These are phyloP conservation scores for Agrochola circellaris DNA, from an alignment of 2,888 invertebrate species.

Conservation along the genomic window DNA sequence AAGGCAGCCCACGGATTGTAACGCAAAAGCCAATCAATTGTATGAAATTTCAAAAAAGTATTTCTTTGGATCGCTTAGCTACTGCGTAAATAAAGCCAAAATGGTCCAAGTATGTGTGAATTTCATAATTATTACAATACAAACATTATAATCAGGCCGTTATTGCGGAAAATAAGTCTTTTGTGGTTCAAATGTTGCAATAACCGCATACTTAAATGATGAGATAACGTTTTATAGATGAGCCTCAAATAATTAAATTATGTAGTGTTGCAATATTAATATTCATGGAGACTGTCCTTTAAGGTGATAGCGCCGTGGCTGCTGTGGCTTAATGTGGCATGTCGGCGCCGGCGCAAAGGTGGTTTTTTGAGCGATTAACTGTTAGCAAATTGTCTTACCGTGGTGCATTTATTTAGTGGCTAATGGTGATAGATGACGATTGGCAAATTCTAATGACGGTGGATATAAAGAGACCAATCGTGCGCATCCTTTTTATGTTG, in stretches of 20 bases:
- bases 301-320: background rate
- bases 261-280: slow-evolving; percentile 23
- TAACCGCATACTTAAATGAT: slow-evolving; percentile 36
- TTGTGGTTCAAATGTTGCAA: slow-evolving; percentile 33
- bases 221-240: slow-evolving; percentile 24
- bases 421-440: background rate
- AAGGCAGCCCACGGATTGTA: background rate
- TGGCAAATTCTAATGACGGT: background rate
- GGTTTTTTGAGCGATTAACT: background rate
- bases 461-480: background rate
- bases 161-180: slow-evolving; percentile 24
- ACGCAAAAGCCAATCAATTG: background rate
- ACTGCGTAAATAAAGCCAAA: background rate
- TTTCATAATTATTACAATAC: slow-evolving; percentile 13
- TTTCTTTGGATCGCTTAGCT: background rate
- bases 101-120: background rate
- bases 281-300: slow-evolving; percentile 27
- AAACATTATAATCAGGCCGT: slow-evolving; percentile 2
- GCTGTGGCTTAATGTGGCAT: background rate
- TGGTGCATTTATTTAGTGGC: background rate
- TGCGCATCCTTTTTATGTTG: background rate
- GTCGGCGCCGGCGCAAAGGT: slow-evolving; percentile 6
- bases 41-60: background rate
- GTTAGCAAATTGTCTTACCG: background rate
- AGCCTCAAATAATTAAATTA: slow-evolving; percentile 25